Evolutionary conservation across 2,113 vertebrate genomes (phyloP).

Genomic region (Gila orcuttii): DNA sequence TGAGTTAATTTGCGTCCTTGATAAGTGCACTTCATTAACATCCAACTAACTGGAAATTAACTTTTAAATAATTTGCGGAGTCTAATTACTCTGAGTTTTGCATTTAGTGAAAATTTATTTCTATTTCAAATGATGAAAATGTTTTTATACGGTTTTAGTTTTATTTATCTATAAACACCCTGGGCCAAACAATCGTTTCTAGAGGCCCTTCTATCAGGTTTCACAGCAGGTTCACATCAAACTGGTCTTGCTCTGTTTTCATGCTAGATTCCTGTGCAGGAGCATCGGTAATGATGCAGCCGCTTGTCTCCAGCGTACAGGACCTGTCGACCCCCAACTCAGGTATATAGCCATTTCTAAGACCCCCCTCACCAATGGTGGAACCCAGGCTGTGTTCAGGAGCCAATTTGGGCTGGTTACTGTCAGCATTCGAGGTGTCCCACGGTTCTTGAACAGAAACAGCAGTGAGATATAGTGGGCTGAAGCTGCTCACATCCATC

Average conservation of each 20-base stretch:
- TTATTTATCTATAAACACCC: not conserved
- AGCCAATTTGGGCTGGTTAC: constrained; percentile 59
- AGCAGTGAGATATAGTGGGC: constrained; percentile 7
- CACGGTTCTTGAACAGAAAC: constrained; percentile 36
- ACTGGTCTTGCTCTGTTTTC: not conserved
- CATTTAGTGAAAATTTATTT: no score
- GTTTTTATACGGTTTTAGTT: not conserved
- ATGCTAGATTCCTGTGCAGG: not conserved
- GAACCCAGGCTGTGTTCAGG: constrained; percentile 35
- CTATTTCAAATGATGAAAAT: not conserved
- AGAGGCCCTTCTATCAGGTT: not conserved
- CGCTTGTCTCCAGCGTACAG: constrained; percentile 30
- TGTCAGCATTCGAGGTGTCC: constrained; percentile 50
- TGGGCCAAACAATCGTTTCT: not conserved
- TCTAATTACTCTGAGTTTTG: not conserved
- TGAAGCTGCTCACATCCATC: not conserved
- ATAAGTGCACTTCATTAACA: constrained; percentile 8
- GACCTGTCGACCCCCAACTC: constrained; percentile 44
- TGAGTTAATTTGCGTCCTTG: not conserved
- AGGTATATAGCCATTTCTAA: constrained; percentile 21
- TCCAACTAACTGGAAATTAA: not conserved
- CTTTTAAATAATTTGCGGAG: not conserved
- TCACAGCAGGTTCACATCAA: constrained; percentile 27
- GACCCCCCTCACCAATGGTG: constrained; percentile 16
- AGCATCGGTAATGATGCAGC: constrained; percentile 53